Base-by-base conservation (phyloP, 1,140 invertebrate genomes). In the Drosophila melanica region DNA sequence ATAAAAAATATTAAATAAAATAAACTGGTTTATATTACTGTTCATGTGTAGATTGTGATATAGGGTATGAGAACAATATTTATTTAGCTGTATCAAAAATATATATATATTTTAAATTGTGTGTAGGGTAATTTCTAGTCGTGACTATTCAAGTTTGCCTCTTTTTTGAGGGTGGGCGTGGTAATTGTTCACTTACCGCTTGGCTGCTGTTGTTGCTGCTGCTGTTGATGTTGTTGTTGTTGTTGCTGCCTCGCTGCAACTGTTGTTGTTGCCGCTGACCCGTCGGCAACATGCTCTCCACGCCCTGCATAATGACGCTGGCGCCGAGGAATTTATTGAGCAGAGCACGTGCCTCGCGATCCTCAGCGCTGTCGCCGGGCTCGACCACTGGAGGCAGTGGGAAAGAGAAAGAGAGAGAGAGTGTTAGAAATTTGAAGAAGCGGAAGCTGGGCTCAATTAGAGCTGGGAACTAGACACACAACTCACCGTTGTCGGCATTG, bases 311-410 rank as follows among this genome's bases (percentile, higher is more conserved):
- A 16, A 96, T 94, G 59, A 96, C 95, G 73, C 95, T 95, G 55
- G 95, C 95, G 44, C 95, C 96, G 23, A 96, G 93, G 92, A 96
- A 96, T 92, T 96, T 96, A 92, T 96, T 96, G 23, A 96, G 93
- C 68, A 96, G 92, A 59, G 95, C 94, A 42, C 95, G 93, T 10
- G 95, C 95, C 89, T 96, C 94, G n/a, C 93, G 90, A 91, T 96
- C 95, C 85, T 95, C 95, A 44, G 74, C 90, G 2, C 91, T 93
- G 84, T 95, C 95, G 7, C 94, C 94, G 37, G 93, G 94, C 65
- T 94, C 93, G 44, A 93, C 92, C 62, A 95, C 95, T 95, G 51
- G 5, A 23, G 44, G 4, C 4, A 8, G 54, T 42, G 48, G 11
- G 77, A 68, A 16, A 47, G 10, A 5, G 10, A 55, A 41, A 18